A percentile compares a stretch with the other conserved stretches of the same genome.
phyloP scores from a whole-genome alignment of 2,113 vertebrate species.

The Psophia crepitans region DNA sequence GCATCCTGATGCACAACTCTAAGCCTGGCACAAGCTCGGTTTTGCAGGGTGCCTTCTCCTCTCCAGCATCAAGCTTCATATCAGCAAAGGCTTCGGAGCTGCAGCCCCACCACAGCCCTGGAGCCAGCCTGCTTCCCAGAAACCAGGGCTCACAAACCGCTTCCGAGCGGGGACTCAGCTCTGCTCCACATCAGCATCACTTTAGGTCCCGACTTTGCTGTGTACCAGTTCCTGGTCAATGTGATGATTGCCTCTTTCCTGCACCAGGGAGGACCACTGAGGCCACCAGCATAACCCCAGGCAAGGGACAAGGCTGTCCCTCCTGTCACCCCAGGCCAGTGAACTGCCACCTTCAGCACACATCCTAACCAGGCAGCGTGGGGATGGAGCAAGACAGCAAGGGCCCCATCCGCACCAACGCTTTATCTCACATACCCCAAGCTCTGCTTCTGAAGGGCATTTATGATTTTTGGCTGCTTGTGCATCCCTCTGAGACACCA shows the following conservation, averaged over 20 bases:
- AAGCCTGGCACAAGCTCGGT: fast-evolving
- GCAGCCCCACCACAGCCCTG: not conserved
- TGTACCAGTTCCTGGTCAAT: fast-evolving
- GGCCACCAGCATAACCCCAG: not conserved
- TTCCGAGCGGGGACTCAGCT: not conserved
- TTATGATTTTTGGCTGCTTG: not conserved
- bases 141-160: no score
- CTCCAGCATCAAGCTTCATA: no score
- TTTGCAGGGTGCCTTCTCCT: fast-evolving
- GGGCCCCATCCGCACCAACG: not conserved
- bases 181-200: not conserved
- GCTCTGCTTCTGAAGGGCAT: not conserved
- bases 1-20: fast-evolving
- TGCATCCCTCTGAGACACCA: not conserved
- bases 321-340: fast-evolving
- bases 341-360: not conserved
- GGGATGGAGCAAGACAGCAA: not conserved
- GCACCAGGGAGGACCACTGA: not conserved
- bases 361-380: not conserved
- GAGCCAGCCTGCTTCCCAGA: not conserved
- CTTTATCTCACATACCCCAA: not conserved
- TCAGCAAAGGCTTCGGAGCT: not conserved
- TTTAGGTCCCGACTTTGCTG: not conserved
- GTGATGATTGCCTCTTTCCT: not conserved
- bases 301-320: not conserved